A percentile compares a stretch with the other conserved stretches of the same genome.
Conservation (phyloP, 1,140 invertebrate species). For the Littorina saxatilis region DNA sequence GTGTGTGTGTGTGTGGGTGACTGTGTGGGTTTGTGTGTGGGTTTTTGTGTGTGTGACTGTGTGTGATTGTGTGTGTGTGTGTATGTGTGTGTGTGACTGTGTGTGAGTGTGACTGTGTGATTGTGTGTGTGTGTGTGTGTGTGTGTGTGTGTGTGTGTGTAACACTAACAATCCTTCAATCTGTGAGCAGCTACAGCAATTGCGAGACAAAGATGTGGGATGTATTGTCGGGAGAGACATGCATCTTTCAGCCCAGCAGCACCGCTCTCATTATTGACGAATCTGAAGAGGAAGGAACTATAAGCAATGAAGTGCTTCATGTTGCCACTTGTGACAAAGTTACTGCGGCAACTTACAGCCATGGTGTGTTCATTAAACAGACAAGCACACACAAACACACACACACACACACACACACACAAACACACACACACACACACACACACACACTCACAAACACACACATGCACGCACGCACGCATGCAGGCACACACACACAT, state of each 20-base stretch:
- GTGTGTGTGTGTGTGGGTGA: too few relatives aligned
- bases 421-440: too few relatives aligned
- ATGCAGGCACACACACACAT: background rate
- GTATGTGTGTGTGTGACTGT: too few relatives aligned
- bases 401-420: too few relatives aligned
- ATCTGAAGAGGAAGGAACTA: conserved; percentile 53
- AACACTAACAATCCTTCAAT: too few relatives aligned
- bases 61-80: too few relatives aligned
- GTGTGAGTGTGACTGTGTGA: too few relatives aligned
- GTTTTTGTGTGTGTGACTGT: too few relatives aligned
- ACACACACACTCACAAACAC: too few relatives aligned
- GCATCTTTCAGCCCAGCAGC: conserved; percentile 67
- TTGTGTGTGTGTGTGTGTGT: background rate
- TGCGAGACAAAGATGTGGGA: conserved; percentile 69
- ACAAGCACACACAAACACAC: too few relatives aligned
- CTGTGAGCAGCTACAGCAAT: conserved; percentile 63
- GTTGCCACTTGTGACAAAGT: conserved; percentile 42
- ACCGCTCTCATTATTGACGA: conserved; percentile 65
- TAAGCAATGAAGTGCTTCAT: conserved; percentile 50
- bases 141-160: background rate
- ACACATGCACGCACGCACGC: too few relatives aligned
- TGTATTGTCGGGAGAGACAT: conserved; percentile 52
- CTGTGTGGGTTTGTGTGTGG: too few relatives aligned
- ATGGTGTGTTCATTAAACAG: conserved; percentile 63
- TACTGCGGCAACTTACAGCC: conserved; percentile 63